phyloP scores from a whole-genome alignment of 2,113 vertebrate genomes.

The Oncorhynchus nerka region DNA sequence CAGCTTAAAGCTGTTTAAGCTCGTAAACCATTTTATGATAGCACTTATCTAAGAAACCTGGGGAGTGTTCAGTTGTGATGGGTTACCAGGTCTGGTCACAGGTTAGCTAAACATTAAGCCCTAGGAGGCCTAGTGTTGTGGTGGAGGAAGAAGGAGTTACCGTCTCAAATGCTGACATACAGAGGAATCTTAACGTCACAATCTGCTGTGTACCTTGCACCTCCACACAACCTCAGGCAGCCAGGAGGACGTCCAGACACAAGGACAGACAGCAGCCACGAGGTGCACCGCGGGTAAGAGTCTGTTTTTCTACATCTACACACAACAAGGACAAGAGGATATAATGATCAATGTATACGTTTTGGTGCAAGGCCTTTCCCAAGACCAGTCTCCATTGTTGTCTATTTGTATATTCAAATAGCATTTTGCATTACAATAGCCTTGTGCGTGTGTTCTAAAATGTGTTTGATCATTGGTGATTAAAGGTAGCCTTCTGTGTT shows the following conservation, averaged over 20 bases:
- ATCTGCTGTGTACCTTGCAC: conserved; percentile 5
- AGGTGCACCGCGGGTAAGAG: conserved; percentile 1
- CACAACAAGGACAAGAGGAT: background rate
- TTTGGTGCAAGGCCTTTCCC: background rate
- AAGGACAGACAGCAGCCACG: background rate
- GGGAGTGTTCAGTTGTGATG: background rate
- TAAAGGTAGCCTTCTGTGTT: no score
- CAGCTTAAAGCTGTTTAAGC: no score
- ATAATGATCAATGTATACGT: background rate
- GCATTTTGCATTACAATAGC: no score
- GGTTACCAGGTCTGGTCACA: background rate
- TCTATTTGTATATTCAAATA: background rate
- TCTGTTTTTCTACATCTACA: background rate
- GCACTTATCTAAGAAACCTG: background rate
- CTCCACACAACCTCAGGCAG: background rate
- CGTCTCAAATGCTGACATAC: background rate
- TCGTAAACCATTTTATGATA: background rate
- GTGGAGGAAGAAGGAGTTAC: background rate
- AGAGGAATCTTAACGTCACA: background rate
- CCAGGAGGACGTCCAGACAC: background rate
- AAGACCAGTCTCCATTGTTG: background rate
- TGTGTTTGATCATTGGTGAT: no score
- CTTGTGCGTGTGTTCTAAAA: no score
- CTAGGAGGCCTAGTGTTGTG: background rate
- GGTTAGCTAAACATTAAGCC: background rate